Evolutionary conservation across 2,888 invertebrate species (phyloP).

Genomic region (Autographa pulchrina): DNA sequence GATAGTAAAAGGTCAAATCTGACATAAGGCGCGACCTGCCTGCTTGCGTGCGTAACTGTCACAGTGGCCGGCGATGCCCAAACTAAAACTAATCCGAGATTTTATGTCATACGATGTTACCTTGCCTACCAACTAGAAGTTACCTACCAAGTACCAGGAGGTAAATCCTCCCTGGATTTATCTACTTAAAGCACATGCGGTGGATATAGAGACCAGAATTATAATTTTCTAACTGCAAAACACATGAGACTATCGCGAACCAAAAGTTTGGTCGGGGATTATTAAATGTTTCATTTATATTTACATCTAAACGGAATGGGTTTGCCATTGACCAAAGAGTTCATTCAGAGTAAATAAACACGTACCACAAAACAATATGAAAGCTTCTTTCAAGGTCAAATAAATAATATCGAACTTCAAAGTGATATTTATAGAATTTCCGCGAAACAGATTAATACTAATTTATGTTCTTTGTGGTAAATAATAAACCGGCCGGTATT

Average conservation of each 20-base stretch:
- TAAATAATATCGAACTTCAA: background rate
- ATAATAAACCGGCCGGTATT: background rate
- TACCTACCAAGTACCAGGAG: no score
- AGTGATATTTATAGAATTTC: conserved; percentile 5
- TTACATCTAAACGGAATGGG: no score
- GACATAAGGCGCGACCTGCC: conserved; percentile 33
- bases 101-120: background rate
- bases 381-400: background rate
- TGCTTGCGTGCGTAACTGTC: conserved; percentile 23
- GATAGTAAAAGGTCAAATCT: conserved; percentile 48
- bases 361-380: background rate
- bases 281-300: no score
- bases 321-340: background rate
- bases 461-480: background rate
- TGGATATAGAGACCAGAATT: no score
- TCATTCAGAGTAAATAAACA: background rate
- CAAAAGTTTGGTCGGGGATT: no score
- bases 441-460: background rate
- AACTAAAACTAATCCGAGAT: conserved; percentile 11
- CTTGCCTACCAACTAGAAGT: no score
- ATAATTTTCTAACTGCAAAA: no score
- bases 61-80: conserved; percentile 8
- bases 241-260: no score
- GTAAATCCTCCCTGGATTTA: no score
- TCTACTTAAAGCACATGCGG: no score